Evolutionary conservation across 2,113 vertebrate species (phyloP), one percentile per base, ranked within the genome.

Genomic region (Felis chaus): DNA sequence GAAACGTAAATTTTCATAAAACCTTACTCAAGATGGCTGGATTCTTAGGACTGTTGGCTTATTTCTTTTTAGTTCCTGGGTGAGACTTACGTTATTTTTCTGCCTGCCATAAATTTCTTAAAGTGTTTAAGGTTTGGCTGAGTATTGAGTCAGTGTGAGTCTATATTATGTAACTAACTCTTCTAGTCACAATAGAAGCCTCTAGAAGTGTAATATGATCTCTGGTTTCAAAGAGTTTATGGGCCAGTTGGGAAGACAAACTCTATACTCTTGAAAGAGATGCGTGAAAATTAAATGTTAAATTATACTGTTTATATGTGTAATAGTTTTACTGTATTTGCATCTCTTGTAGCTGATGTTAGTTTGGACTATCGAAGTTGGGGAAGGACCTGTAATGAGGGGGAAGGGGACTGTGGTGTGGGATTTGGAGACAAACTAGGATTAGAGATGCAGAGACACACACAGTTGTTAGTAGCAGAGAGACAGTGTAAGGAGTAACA

Each of bases 141-240:
- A 76, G 4, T 63, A 19, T 53, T 84, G 33, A 73, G 65, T 85
- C 71, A 61, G 4, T 87, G 14, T 78, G 69, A 85, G 2, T 83
- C 18, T 73, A 31, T 55, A 9, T 91, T 89, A 74, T 71, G 7
- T 69, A 82, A 79, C 71, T 31, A 88, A 88, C n/a, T 78, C 33
- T 91, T 23, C 18, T 48, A 39, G 39, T 93, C 39, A 80, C 12
- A 76, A 2, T 33, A 66, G 48, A 31, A 36, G 18, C 15, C 27
- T 88, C 74, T 48, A 92, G 71, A 19, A 55, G 21, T 39, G 7
- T 76, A 80, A 69, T 53, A 50, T 61, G 39, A 15, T 57, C 27
- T 94, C 63, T 92, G 45, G 27, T 89, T 89, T 88, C 79, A 84
- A 48, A 29, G 93, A 89, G 4, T 92, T 92, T 81, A 23, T 89